Base-by-base conservation (phyloP, 2,113 vertebrate species). In the Trichechus manatus region DNA sequence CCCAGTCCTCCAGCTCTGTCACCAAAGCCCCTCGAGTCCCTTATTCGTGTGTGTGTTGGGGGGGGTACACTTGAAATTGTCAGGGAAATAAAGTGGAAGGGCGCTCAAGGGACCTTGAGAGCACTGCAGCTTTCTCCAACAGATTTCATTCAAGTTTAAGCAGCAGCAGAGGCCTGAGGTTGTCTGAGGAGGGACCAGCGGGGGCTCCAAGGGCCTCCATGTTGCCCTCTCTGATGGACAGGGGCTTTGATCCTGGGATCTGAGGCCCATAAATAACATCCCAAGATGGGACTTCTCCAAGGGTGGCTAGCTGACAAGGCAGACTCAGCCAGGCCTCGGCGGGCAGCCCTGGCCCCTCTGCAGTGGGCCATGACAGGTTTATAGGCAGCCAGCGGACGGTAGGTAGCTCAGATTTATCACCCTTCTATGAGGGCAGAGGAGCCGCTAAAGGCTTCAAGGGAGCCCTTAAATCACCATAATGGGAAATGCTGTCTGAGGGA, bases 231-330 rank as follows among this genome's bases (percentile, higher is more conserved):
- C 59, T 66, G 88, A 96, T 53, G 77, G 93, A 78, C 33, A 68
- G 75, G 1, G 25, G 70, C 97, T 97, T 97, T 96, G 97, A 97
- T 96, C 96, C 94, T 56, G 47, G 70, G 31, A 70, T 66, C 61
- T 80, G 64, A 87, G 75, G 82, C 66, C 89, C 81, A 50, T 93
- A 93, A 97, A 96, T 84, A 94, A 94, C 0, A 0, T n/a, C 44
- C n/a, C 61, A 23, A 70, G 64, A 33, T 87, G 96, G 83, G 95
- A 89, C 78, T 53, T 79, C 93, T 92, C 83, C 47, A 53, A 82
- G 68, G 87, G n/a, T 14, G 0, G 91, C 87, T 79, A 53, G 79
- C 91, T 96, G 90, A 84, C 85, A 53, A 83, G 95, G 85, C 88
- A 42, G 7, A 72, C 33, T 29, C 27, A 0, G 19, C 61, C 6